Evolutionary conservation across 37 sponge, comb jelly and placozoan species (phyloP), one percentile per base, ranked within the genome.

Genomic region (Haliclona indistincta): DNA sequence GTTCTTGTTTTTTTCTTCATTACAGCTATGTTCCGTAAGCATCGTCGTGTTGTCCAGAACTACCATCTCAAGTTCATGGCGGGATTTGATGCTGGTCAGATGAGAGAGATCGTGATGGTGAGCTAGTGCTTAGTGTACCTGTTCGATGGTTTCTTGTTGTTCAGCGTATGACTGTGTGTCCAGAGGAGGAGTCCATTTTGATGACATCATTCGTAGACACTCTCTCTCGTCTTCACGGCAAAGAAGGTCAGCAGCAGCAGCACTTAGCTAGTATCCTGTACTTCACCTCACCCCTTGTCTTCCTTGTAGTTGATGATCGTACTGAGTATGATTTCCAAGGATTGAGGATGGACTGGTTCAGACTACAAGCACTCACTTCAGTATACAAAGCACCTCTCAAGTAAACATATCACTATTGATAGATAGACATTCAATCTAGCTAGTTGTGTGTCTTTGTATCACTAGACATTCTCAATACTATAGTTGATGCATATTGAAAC

Each of bases 331-430:
- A 98, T 52, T 89, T 98, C 65, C 70, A 83, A 43, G 82, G 81
- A 15, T 84, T 98, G 34, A 53, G 99, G 10, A 58, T 98, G 75
- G 99, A 98, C 76, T 98, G 99, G 99, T 80, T 92, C 66, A 63
- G 99, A 29, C 77, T 98, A 22, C 99, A 98, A 85, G 84, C 71
- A 0, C 60, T 77, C 32, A 87, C 90, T 61, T 75, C 74, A 36
- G 78, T 75, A 5, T 60, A 49, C 47, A 83, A 63, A 26, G 84
- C 89, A 22, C 51, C 82, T 0, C 65, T 86, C 49, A 85, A 71
- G 84, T 86, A 37, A 40, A 25, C 13, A 47, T 47, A 47, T 17
- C 13, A 17, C 51, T 47, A 15, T 15, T 47, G 51, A 47, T 47
- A 47, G 13, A 47, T 47, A 15, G 15, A 47, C 51, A 47, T n/a